Evolutionary conservation across 2,888 invertebrate species (phyloP), one percentile per base, ranked within the genome.

Genomic region (Brachyptera putata): DNA sequence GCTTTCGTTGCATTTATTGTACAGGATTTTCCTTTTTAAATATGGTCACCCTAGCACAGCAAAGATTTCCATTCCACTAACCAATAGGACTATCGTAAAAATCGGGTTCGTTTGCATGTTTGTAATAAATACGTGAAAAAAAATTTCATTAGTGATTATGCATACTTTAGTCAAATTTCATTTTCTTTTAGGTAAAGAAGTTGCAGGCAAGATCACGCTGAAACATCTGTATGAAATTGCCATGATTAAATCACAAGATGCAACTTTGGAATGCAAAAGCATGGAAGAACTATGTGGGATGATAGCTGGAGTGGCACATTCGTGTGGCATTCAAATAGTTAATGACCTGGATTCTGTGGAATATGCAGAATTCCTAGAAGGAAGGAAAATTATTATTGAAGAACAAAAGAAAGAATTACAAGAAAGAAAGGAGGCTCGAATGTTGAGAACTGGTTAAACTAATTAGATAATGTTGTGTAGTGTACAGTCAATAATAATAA

Each of bases 141-240:
- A n/a, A n/a, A n/a, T 4, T 14, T 39, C 4, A 16, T n/a, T 39
- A 16, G 39, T 37, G 37, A 37, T 37, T 37, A n/a, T n/a, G n/a
- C n/a, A n/a, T n/a, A n/a, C n/a, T n/a, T n/a, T n/a, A n/a, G n/a
- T n/a, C 36, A 50, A 18, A 63, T 56, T 50, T 59, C 48, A 49
- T 60, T 56, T 46, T 30, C 62, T 70, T 74, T 39, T 69, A 88
- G 92, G 84, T 0, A 79, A 76, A 56, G 94, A 96, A 75, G 76
- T 84, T 24, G 84, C 88, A 67, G 99, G 99, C 1, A 94, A 88
- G 79, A 83, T 99, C 60, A 92, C 95, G 0, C 71, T 92, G 1
- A 98, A 95, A 74, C 99, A 99, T 76, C 75, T 99, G 13, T 99
- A 96, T 76, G 99, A 99, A 83, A 99, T 99, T 71, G 98, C 99